phyloP scores from a whole-genome alignment of 2,888 invertebrate genomes.

The Formica aserva region DNA sequence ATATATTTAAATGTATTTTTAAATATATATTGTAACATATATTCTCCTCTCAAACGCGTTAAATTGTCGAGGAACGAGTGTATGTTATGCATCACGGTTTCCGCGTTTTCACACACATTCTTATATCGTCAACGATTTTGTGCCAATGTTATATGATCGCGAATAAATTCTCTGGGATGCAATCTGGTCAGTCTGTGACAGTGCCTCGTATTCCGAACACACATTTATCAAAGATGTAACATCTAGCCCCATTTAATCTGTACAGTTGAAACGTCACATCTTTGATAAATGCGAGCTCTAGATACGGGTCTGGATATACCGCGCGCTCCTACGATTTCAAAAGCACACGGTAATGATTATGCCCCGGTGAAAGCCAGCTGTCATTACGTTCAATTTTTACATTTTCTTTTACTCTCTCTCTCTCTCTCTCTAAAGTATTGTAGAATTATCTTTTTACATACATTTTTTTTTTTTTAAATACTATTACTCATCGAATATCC shows the following conservation, averaged over 20 bases:
- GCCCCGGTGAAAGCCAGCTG: conserved; percentile 33
- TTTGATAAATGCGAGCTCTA: conserved; percentile 64
- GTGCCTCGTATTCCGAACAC: conserved; percentile 58
- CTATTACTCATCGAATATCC: not conserved
- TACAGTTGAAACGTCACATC: conserved; percentile 63
- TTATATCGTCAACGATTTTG: conserved; percentile 43
- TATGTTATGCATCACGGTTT: not conserved
- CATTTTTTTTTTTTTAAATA: not conserved
- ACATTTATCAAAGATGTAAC: conserved; percentile 60
- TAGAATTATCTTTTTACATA: conserved; percentile 4
- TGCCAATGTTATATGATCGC: conserved; percentile 45
- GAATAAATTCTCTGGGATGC: conserved; percentile 55
- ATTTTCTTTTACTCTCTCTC: not conserved
- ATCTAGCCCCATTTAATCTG: conserved; percentile 65
- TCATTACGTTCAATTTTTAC: not conserved
- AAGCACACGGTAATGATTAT: conserved; percentile 35
- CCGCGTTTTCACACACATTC: not conserved
- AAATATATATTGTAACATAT: not conserved
- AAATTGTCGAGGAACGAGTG: not conserved
- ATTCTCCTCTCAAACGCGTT: not conserved
- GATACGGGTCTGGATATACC: conserved; percentile 28
- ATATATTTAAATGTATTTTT: not conserved
- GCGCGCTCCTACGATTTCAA: conserved; percentile 23
- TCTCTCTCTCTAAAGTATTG: not conserved
- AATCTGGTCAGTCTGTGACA: conserved; percentile 57